Percentiles rank a stretch among this genome's conserved stretches.
Evolutionary conservation across 2,797 vertebrate species (phyloP).

Genomic region (Poecilia gillii): DNA sequence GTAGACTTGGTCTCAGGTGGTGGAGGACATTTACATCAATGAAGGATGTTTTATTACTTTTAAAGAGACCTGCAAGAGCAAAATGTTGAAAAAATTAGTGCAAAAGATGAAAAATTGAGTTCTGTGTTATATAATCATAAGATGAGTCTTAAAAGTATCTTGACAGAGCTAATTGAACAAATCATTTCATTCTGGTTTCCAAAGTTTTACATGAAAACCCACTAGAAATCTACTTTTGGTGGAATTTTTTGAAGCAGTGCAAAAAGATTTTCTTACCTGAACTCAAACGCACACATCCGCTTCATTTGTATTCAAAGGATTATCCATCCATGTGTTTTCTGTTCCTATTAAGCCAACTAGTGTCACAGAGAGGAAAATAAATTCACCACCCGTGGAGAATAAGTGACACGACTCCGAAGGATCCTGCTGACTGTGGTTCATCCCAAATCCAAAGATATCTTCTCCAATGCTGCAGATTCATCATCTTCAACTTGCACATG

Average conservation of each 20-base stretch:
- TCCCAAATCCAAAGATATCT: constrained; percentile 38
- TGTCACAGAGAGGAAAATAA: constrained; percentile 8
- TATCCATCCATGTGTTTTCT: constrained; percentile 37
- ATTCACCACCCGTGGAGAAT: constrained; percentile 24
- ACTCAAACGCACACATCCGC: constrained; percentile 15
- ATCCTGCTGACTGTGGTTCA: constrained; percentile 13
- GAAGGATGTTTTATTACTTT: not conserved
- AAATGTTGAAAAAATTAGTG: not conserved
- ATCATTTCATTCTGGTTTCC: not conserved
- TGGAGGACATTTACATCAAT: not conserved
- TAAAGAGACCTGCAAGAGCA: not conserved
- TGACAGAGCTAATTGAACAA: not conserved
- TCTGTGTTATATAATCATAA: not conserved
- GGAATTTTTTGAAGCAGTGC: constrained; percentile 1
- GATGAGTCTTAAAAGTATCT: not conserved
- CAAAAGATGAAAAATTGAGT: not conserved
- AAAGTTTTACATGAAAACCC: not conserved
- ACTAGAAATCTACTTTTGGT: not conserved
- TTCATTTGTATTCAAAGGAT: constrained; percentile 40
- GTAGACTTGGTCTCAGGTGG: not conserved
- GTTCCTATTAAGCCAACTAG: constrained; percentile 24
- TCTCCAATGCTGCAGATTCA: constrained; percentile 9
- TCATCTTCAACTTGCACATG: constrained; percentile 19
- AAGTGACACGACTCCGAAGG: constrained; percentile 19
- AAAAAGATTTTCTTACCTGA: constrained; percentile 60